Evolutionary conservation across 2,797 vertebrate species (phyloP), one percentile per base, ranked within the genome.

Genomic region (Lutjanus campechanus): DNA sequence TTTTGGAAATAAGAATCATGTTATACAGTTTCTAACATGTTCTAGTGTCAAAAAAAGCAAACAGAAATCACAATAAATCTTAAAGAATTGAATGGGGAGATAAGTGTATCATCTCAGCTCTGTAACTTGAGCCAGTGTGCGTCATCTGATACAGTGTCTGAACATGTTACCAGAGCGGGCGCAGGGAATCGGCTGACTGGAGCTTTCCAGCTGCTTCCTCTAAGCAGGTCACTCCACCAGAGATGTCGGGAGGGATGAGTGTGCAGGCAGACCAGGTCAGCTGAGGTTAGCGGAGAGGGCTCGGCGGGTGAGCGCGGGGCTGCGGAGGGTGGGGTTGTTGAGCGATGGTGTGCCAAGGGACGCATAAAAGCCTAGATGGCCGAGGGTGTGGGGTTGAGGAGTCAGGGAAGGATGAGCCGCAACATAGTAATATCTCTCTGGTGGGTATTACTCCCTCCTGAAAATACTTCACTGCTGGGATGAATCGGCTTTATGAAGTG

Each of bases 321-420:
- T 36, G 29, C 20, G 22, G 10, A 11, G 20, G 50, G n/a, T 5
- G 78, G 13, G 62, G 56, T n/a, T 59, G 44, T 17, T 67, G 77
- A 80, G 72, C 9, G 36, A 70, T 73, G 77, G 61, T 29, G 72
- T 61, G 69, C 63, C 64, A 56, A 77, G 73, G 81, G 84, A 83
- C 0, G 9, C 49, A 19, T 85, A 76, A 89, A 87, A 88, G 73
- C 76, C 55, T 51, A 11, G 56, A 60, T 72, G 77, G 62, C 49
- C 46, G 41, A 71, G 56, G 29, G n/a, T 65, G 51, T 53, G 68
- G 29, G 75, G 62, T 66, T 68, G 43, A 76, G 50, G 70, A 77
- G 80, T 84, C 71, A 61, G 75, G 54, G 49, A 49, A 64, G 49
- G 36, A 63, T 67, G 76, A 82, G 73, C 55, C 22, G 29, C 40